Base-by-base conservation (phyloP, 2,888 invertebrate genomes). In the Amphipoea lucens region DNA sequence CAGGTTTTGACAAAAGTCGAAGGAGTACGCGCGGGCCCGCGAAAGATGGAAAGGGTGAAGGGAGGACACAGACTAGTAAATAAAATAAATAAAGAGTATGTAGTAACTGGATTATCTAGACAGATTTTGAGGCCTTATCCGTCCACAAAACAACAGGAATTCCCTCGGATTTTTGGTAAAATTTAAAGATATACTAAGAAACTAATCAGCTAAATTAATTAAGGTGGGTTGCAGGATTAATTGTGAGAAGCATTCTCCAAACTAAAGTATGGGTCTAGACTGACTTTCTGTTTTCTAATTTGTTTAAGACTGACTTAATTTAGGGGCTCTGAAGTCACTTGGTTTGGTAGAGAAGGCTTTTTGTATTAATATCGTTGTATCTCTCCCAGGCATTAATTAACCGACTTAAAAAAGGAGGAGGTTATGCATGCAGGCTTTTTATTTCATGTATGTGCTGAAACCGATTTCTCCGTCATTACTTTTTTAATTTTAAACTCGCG, bases 231-330 rank as follows among this genome's bases (percentile, higher is more conserved):
- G 82, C 77, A 72, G 76, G 87, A 90, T 93, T 93, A 94, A 94
- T 92, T 93, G 91, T 80, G 85, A 84, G 87, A 90, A 90, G 90
- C 87, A 90, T 90, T 90, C 85, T 84, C 81, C 79, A 82, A 94
- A 79, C 74, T 88, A 90, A 96, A 91, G 90, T 94, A 95, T 94
- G 93, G 91, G 95, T 95, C 95, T 95, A 95, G 95, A 95, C 95
- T 79, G 68, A 79, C 83, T 84, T 77, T 78, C 81, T 84, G 88
- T 90, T 92, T 92, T 94, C 90, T 92, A 93, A 93, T 94, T 92
- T 88, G 87, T 88, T 86, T 90, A 84, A 85, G 73, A 78, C 83
- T 23, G 71, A 12, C 69, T 67, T 71, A 74, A 86, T 87, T 77
- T 67, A 75, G 62, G 20, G 77, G 57, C 65, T 67, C 69, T 29